Evolutionary conservation across 2,797 vertebrate genomes (phyloP), one percentile per base, ranked within the genome.

Genomic region (Vireo griseus): DNA sequence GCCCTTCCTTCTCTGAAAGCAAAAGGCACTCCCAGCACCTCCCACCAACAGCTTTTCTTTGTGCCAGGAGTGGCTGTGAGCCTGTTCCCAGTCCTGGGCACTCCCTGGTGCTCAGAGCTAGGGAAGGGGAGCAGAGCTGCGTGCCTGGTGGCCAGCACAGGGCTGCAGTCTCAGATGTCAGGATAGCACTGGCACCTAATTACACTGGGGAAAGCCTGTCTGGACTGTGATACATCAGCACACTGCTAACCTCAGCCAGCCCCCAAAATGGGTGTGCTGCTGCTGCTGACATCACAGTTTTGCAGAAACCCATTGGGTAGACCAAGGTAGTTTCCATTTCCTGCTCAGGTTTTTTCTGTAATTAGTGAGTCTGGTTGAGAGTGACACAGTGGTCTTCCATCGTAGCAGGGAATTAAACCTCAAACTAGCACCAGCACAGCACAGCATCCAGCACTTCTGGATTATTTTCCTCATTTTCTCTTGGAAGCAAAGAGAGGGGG

Each of bases 211-310:
- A 80, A 84, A 67, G 45, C n/a, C 18, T 37, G 16, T 13, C 50
- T 22, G 33, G 21, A 3, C 28, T 35, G 73, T 54, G 55, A 50
- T 10, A 16, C 50, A 26, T 47, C 58, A 42, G 50, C 10, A 19
- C 39, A 7, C 47, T 37, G 52, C 59, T 84, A 54, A 58, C 28
- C 35, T 33, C 9, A 29, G 26, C 5, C 39, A 48, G 28, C 13
- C 6, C n/a, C 3, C 13, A 1, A 4, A 45, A 48, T 11, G 21
- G 0, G 0, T 44, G 3, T 48, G 55, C 55, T 76, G 44, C 29
- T 80, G 13, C 59, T 91, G 35, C 35, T 92, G 59, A 78, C 62
- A 44, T 69, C 66, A 83, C 16, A 45, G 62, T 59, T 85, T 61
- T 51, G 58, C 58, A 81, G 88, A 94, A 88, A 88, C 39, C 42